Percentiles rank a stretch among this genome's conserved stretches.
These are phyloP conservation scores for Drosophila leontia DNA, from an alignment of 1,140 invertebrate genomes.

Conservation along the genomic window DNA sequence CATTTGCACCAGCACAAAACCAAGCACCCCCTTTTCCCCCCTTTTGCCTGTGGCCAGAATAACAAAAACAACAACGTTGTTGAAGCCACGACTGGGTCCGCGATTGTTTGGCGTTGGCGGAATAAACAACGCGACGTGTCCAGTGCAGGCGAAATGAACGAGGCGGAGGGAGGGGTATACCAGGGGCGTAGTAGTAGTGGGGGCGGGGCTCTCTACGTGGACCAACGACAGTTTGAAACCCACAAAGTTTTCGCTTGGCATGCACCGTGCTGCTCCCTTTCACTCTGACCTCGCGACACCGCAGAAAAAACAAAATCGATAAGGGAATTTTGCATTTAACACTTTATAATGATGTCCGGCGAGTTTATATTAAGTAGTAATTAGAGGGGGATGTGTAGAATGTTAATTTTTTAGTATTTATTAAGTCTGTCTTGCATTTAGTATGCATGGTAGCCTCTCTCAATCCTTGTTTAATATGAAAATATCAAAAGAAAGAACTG, in stretches of 20 bases:
- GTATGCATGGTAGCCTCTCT: background rate
- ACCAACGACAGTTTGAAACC: conserved; percentile 57
- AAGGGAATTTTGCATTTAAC: background rate
- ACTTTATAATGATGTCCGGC: conserved; percentile 1
- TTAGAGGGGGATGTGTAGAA: background rate
- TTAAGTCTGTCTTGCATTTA: background rate
- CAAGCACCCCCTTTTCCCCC: background rate
- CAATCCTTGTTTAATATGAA: accelerated
- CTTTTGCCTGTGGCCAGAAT: conserved; percentile 2
- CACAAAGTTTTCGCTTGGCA: conserved; percentile 73
- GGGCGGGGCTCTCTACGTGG: conserved; percentile 16
- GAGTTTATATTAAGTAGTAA: no score
- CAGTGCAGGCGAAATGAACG: conserved; percentile 60
- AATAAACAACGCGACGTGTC: conserved; percentile 81
- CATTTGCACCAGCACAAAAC: conserved; percentile 48
- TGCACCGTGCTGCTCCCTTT: conserved; percentile 20
- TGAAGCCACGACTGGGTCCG: conserved; percentile 41
- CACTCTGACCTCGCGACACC: conserved; percentile 34
- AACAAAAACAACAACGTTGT: conserved; percentile 59
- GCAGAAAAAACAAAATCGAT: background rate
- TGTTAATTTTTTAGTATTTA: background rate
- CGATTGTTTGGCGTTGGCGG: conserved; percentile 79
- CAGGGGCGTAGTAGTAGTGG: background rate
- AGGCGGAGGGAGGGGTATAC: background rate
- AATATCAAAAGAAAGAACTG: background rate